Evolutionary conservation across 2,888 invertebrate genomes (phyloP), one percentile per base, ranked within the genome.

Genomic region (Diloba caeruleocephala): DNA sequence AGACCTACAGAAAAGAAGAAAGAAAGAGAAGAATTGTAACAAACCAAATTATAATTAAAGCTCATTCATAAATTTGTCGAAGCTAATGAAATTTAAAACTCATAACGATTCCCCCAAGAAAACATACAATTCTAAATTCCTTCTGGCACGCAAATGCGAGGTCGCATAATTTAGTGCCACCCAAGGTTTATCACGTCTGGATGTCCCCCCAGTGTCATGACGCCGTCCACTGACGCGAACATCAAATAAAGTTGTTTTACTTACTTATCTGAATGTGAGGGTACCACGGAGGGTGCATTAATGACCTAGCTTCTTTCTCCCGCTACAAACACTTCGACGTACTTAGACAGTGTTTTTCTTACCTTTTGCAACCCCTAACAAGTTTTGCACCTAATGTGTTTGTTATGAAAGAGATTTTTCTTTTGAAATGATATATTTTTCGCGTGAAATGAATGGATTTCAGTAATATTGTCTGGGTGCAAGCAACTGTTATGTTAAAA

Each of bases 201-300:
- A 14, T 26, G 68, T 67, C 81, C 87, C 87, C 82, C 81, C 57
- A 71, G 80, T 79, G 78, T 81, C 82, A 82, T 82, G 79, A 77
- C 78, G 76, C 61, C 80, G 78, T 76, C 85, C 82, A 80, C 77
- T 84, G 84, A 81, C 83, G 82, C 81, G 78, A 85, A 90, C 90
- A 91, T 91, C 91, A 92, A 92, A 92, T 92, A 92, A 92, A 90
- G 90, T 92, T 92, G 90, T 92, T 90, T 90, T 89, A 90, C 90
- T 90, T 87, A 88, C 87, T 87, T 90, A 90, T 89, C 89, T 82
- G 78, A 83, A 79, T 82, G 74, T 69, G 74, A 54, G 74, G 71
- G 57, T 44, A 53, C 26, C 33, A 71, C 71, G 48, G 71, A 75
- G 90, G 91, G 91, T 91, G 91, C 91, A 90, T 90, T 91, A 92